A percentile compares a stretch with the other conserved stretches of the same genome.
Conservation (phyloP, 2,113 vertebrate genomes). For the Tupaia tana region DNA sequence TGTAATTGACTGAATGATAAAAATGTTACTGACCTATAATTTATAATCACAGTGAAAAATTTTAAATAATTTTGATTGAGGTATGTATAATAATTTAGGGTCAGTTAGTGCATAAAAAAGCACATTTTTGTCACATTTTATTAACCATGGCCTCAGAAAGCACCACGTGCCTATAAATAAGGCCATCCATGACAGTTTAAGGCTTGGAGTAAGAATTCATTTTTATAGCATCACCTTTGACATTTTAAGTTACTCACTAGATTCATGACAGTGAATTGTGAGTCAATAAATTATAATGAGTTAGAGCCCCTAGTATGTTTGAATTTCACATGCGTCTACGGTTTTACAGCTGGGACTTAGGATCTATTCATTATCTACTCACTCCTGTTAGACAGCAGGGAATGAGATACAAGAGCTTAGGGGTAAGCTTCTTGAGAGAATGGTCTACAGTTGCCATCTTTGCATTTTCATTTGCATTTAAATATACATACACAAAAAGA, state of each 20-base stretch:
- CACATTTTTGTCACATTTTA: conserved; percentile 51
- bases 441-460: too few species aligned
- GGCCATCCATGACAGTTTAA: background rate
- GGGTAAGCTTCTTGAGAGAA: too few species aligned
- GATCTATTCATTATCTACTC: background rate
- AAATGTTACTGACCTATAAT: conserved; percentile 31
- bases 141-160: background rate
- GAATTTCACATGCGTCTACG: background rate
- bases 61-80: conserved; percentile 12
- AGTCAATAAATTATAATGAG: background rate
- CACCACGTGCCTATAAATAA: conserved; percentile 39
- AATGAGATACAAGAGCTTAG: too few species aligned
- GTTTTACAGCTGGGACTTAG: background rate
- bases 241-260: background rate
- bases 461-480: too few species aligned
- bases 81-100: conserved; percentile 17
- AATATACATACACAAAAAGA: too few species aligned
- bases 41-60: conserved; percentile 1
- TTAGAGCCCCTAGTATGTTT: background rate
- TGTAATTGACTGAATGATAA: conserved; percentile 10
- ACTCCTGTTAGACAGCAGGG: too few species aligned
- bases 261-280: background rate
- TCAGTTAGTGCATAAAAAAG: conserved; percentile 34
- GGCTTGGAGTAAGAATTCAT: background rate
- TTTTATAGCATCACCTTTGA: conserved; percentile 34